phyloP scores from a whole-genome alignment of 2,888 invertebrate genomes.

The Rhingia rostrata region DNA sequence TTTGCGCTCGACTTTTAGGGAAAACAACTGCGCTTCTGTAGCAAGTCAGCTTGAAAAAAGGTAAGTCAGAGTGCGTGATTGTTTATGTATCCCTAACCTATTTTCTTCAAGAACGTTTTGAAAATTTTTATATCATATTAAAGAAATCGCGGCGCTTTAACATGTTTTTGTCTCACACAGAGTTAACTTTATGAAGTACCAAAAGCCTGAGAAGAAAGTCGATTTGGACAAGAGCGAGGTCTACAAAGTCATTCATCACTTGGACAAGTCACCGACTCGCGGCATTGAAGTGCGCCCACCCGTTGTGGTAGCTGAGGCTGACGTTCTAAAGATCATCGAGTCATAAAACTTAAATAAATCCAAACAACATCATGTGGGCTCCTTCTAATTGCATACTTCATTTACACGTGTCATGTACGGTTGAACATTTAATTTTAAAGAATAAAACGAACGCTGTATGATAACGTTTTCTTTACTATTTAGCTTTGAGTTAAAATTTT shows the following conservation, averaged over 20 bases:
- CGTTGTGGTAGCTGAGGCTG: constrained; percentile 87
- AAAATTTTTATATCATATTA: background rate
- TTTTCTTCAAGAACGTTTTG: background rate
- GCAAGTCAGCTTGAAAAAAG: constrained; percentile 79
- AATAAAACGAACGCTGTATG: background rate
- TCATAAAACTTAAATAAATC: constrained; percentile 75
- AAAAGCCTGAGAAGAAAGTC: constrained; percentile 89
- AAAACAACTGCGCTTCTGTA: constrained; percentile 84
- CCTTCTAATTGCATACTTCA: constrained; percentile 13
- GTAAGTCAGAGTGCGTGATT: constrained; percentile 73
- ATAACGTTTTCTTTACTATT: background rate
- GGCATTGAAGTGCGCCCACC: constrained; percentile 87
- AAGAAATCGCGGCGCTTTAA: constrained; percentile 22
- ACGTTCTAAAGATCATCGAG: constrained; percentile 82
- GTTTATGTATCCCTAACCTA: background rate
- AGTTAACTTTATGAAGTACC: constrained; percentile 95
- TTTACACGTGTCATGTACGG: constrained; percentile 27
- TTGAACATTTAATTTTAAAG: constrained; percentile 17
- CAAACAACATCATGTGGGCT: background rate
- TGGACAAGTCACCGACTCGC: constrained; percentile 87
- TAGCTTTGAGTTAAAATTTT: too few species aligned
- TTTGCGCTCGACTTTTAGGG: constrained; percentile 81
- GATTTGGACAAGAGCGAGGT: constrained; percentile 91
- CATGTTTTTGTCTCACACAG: constrained; percentile 83
- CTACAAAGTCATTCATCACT: constrained; percentile 90